Base-by-base conservation (phyloP, 2,888 invertebrate genomes). In the Helicoverpa assulta region DNA sequence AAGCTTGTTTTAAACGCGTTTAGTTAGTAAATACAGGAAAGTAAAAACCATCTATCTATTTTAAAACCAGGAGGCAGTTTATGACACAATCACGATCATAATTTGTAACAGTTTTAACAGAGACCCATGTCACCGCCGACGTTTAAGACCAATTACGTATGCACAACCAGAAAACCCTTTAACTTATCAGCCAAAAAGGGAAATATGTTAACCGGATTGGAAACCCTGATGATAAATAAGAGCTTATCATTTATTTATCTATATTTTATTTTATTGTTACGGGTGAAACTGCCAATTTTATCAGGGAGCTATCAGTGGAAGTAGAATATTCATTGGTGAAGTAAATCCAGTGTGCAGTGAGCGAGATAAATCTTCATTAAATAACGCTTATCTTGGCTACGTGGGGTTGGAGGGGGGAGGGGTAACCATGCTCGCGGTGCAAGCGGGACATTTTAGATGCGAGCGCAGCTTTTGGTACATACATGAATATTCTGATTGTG, bases 301-400 rank as follows among this genome's bases (percentile, higher is more conserved):
- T 85, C 86, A 74, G 75, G 51, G 47, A 72, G 85, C 83, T 85
- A 85, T 80, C 81, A 65, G 62, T 63, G 67, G 73, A 59, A 47
- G 72, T 80, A 69, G 85, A 86, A 87, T 87, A 89, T 89, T 89
- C 89, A 89, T 89, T 88, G 89, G 82, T 70, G 78, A 81, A 87
- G 86, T 86, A 89, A 88, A 88, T 85, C 85, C 85, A 75, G 76
- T 70, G 84, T 87, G 89, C 89, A 86, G 80, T 77, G 81, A 73
- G 78, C 82, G 66, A 86, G 88, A 89, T 89, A 89, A 88, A 89
- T 89, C 89, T 89, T 89, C 89, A 89, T 89, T 89, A 89, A 88
- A 89, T 88, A 89, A 84, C 85, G 88, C 86, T 89, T 89, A 89
- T 88, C 89, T 88, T 82, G 81, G 80, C 73, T 79, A 75, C 70